Base-by-base conservation (phyloP, 2,888 invertebrate genomes). In the Metellina segmentata region DNA sequence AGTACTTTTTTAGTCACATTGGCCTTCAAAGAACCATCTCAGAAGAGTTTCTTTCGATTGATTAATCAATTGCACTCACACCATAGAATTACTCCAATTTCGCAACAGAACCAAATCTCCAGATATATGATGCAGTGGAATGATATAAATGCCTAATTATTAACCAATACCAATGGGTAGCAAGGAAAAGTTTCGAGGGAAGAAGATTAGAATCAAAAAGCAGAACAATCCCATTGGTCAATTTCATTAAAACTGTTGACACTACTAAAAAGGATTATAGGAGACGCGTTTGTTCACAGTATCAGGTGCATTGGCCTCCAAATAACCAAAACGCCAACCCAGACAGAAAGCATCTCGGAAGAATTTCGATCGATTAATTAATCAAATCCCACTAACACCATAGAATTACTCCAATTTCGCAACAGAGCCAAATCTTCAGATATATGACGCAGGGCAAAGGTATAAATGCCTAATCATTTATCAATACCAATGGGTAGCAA, bases 201-300 rank as follows among this genome's bases (percentile, higher is more conserved):
- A 90, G 19, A 61, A 85, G 72, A 72, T 7, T n/a, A 51, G 69
- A 81, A 79, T 9, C 20, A 74, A 70, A 51, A 75, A 77, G 77
- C n/a, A n/a, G n/a, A n/a, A 20, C 72, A 70, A 85, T 34, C n/a
- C 20, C 48, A 49, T 16, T 11, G 71, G 61, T 81, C 85, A 83
- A 81, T 91, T 86, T 87, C 72, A 79, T 83, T 87, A 87, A 82
- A 82, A 78, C 87, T 91, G 87, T 91, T 91, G 91, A 91, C 91
- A 91, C 87, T 91, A 91, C 82, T 91, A 91, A 91, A 91, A 91
- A 91, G 87, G 91, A 87, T 87, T 91, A 87, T 87, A 61, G 51
- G 77, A 89, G 77, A 89, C 81, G 89, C 70, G 89, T 69, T 78
- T 87, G 91, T 71, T 77, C 91, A 91, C 13, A 81, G 91, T n/a